phyloP scores from a whole-genome alignment of 2,888 invertebrate species.

The Limnephilus rhombicus region DNA sequence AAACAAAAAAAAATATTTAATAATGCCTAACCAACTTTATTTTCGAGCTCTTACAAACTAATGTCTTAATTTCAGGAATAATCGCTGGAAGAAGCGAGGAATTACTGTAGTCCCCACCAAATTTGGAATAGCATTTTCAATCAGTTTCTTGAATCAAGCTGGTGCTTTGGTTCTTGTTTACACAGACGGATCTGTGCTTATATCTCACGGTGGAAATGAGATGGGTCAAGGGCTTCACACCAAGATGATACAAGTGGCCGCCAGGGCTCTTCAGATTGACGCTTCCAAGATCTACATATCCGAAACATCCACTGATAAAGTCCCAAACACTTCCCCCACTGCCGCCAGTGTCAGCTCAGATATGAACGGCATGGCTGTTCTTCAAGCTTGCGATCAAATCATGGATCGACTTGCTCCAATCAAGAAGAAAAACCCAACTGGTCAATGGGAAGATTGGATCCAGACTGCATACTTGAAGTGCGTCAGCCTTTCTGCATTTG shows the following conservation, averaged over 20 bases:
- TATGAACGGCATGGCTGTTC: slow-evolving; percentile 93
- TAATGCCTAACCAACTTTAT: no score
- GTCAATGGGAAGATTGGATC: slow-evolving; percentile 92
- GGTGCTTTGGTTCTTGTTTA: slow-evolving; percentile 94
- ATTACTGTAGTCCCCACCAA: slow-evolving; percentile 89
- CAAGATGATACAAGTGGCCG: slow-evolving; percentile 96
- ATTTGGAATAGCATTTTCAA: slow-evolving; percentile 90
- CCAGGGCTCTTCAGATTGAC: slow-evolving; percentile 84
- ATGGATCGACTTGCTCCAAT: slow-evolving; percentile 86
- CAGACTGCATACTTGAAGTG: slow-evolving; percentile 86
- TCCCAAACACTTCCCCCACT: slow-evolving; percentile 93
- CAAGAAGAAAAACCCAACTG: slow-evolving; percentile 85
- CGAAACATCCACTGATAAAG: slow-evolving; percentile 93
- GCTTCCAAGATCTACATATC: slow-evolving; percentile 86
- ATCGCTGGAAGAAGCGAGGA: slow-evolving; percentile 93
- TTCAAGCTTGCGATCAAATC: slow-evolving; percentile 88
- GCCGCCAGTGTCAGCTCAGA: slow-evolving; percentile 94
- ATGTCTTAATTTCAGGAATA: slow-evolving; percentile 76
- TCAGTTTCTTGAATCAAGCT: slow-evolving; percentile 87
- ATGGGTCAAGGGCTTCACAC: slow-evolving; percentile 98
- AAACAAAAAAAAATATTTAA: no score
- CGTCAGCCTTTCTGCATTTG: slow-evolving; percentile 89
- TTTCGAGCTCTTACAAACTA: neutral
- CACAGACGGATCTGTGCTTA: slow-evolving; percentile 90
- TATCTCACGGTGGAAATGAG: slow-evolving; percentile 96